A percentile compares a stretch with the other conserved stretches of the same genome.
Conservation (phyloP, 2,113 vertebrate genomes). For the Syrmaticus mikado region DNA sequence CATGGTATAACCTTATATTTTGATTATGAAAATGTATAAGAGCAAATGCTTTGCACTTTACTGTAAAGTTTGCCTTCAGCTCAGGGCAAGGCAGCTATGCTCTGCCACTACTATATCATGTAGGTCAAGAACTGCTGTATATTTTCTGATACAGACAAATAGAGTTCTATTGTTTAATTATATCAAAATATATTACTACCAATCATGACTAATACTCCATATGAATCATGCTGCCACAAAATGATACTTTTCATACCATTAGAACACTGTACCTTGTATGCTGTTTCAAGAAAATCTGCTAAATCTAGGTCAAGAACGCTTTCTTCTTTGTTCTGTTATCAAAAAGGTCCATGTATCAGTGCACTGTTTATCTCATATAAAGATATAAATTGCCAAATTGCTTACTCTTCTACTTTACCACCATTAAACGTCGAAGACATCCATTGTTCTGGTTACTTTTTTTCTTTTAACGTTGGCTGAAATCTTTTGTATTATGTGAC, state of each 20-base stretch:
- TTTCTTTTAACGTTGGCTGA: neutral
- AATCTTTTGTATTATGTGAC: neutral
- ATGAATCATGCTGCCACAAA: constrained; percentile 41
- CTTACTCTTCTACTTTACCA: neutral
- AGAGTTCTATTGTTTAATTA: constrained; percentile 8
- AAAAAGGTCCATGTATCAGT: neutral
- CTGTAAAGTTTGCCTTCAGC: constrained; percentile 41
- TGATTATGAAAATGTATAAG: constrained; percentile 19
- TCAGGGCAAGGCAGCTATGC: constrained; percentile 32
- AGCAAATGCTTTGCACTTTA: neutral
- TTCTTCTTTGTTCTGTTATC: neutral
- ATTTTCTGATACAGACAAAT: constrained; percentile 19
- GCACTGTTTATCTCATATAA: neutral
- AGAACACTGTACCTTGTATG: neutral
- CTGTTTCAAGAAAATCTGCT: neutral
- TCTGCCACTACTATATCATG: neutral
- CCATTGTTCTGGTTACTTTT: neutral
- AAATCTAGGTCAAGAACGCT: neutral
- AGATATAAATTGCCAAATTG: constrained; percentile 5
- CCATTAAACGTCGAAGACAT: neutral
- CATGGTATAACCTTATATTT: constrained; percentile 39
- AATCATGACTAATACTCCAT: constrained; percentile 2
- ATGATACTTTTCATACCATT: neutral
- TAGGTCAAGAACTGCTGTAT: constrained; percentile 25
- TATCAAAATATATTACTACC: constrained; percentile 38